phyloP scores from a whole-genome alignment of 1,140 invertebrate species.

The Parapsyche elsis region DNA sequence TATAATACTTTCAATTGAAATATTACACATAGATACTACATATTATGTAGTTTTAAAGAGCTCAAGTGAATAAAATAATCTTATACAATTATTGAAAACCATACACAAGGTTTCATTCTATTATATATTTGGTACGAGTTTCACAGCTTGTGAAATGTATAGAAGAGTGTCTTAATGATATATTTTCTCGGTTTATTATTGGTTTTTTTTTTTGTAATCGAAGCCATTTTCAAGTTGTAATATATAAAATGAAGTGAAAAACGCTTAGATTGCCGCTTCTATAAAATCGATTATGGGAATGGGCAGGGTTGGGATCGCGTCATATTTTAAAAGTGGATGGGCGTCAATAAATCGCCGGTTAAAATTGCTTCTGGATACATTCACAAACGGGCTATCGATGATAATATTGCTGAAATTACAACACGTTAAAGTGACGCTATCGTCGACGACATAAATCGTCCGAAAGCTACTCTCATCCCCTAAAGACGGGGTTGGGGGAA shows the following conservation, averaged over 20 bases:
- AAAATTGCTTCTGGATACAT: constrained; percentile 21
- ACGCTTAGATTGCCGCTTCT: neutral
- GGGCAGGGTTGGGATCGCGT: neutral
- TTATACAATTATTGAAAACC: too few species aligned
- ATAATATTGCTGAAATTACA: constrained; percentile 18
- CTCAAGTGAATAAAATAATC: too few species aligned
- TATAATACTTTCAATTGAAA: too few species aligned
- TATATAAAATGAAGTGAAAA: too few species aligned
- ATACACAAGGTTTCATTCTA: too few species aligned
- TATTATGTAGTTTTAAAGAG: too few species aligned
- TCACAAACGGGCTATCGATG: constrained; percentile 20
- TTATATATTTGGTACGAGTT: too few species aligned
- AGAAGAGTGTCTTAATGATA: too few species aligned
- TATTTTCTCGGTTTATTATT: too few species aligned
- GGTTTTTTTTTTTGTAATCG: constrained; percentile 8
- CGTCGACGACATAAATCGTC: neutral
- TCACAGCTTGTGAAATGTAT: too few species aligned
- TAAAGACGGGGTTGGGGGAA: neutral
- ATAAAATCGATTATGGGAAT: neutral
- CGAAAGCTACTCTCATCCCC: neutral
- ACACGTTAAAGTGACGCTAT: constrained; percentile 8
- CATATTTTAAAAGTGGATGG: neutral
- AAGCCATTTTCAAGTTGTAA: neutral
- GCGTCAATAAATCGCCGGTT: constrained; percentile 23
- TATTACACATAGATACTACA: too few species aligned